phyloP scores from a whole-genome alignment of 2,797 vertebrate genomes.

The Ptychobarbus kaznakovi region DNA sequence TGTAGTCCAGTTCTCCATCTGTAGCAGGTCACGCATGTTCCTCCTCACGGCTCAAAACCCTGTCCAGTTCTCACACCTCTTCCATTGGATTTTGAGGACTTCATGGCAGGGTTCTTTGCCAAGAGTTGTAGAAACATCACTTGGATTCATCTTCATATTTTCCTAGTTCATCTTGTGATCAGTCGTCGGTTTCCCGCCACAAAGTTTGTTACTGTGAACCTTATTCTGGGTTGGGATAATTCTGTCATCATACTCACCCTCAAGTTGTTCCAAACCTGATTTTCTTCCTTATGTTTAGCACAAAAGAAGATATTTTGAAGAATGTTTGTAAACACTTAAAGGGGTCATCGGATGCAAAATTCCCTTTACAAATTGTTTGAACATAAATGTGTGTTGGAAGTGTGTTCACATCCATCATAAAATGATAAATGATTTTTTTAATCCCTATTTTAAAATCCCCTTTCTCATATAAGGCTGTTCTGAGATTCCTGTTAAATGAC shows the following conservation, averaged over 20 bases:
- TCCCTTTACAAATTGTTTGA: too few species aligned
- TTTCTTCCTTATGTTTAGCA: too few species aligned
- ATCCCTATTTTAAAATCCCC: too few species aligned
- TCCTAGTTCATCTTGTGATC: conserved; percentile 36
- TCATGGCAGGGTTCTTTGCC: conserved; percentile 46
- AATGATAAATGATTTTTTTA: too few species aligned
- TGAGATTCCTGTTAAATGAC: too few species aligned
- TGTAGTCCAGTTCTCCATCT: conserved; percentile 46
- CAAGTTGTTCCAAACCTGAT: too few species aligned
- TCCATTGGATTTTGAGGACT: not conserved
- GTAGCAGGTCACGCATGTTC: conserved; percentile 18
- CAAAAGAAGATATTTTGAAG: not conserved
- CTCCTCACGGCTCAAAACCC: conserved; percentile 58
- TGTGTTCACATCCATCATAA: too few species aligned
- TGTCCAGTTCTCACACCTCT: not conserved
- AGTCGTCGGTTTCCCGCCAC: conserved; percentile 49
- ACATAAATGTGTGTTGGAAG: too few species aligned
- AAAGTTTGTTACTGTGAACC: conserved; percentile 25
- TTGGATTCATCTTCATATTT: conserved; percentile 57
- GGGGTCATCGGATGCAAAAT: too few species aligned
- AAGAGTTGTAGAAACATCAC: conserved; percentile 28
- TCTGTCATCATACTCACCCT: not conserved
- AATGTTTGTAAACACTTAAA: not conserved
- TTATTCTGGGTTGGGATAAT: not conserved
- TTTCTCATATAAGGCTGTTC: too few species aligned